Conservation (phyloP, 2,113 vertebrate species). For the Melospiza georgiana region DNA sequence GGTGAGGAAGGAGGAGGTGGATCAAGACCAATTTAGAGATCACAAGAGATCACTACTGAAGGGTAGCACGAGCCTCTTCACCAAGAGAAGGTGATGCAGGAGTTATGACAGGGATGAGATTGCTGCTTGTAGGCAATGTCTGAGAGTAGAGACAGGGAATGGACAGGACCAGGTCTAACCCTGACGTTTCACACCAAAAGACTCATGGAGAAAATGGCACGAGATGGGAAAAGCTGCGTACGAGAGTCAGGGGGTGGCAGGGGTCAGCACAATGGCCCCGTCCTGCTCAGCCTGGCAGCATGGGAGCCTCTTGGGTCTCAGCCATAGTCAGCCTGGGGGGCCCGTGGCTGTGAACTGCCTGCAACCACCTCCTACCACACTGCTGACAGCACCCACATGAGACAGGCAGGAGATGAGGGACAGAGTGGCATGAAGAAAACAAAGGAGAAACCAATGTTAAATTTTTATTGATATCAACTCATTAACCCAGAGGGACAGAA, state of each 20-base stretch:
- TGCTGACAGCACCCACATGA: neutral
- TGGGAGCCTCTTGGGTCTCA: neutral
- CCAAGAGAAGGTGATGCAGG: neutral
- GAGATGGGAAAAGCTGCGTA: neutral
- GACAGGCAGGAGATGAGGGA: constrained; percentile 23
- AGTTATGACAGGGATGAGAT: neutral
- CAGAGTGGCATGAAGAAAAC: constrained; percentile 25
- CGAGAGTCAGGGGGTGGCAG: neutral
- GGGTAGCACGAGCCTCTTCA: neutral
- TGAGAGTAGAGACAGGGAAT: neutral
- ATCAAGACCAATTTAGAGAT: neutral
- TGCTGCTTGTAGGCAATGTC: neutral
- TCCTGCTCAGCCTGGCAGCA: accelerated
- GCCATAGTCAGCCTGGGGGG: accelerated
- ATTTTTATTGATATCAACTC: constrained; percentile 49
- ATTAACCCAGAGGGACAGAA: constrained; percentile 30
- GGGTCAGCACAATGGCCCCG: neutral
- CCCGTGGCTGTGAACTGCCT: accelerated
- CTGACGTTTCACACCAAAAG: neutral
- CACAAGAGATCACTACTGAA: neutral
- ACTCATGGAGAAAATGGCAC: neutral
- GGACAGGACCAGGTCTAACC: neutral
- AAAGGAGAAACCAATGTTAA: constrained; percentile 47
- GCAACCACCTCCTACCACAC: neutral
- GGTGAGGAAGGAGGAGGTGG: neutral